These are phyloP conservation scores for Coryphaenoides rupestris DNA, from an alignment of 2,113 vertebrate species.

Conservation along the genomic window DNA sequence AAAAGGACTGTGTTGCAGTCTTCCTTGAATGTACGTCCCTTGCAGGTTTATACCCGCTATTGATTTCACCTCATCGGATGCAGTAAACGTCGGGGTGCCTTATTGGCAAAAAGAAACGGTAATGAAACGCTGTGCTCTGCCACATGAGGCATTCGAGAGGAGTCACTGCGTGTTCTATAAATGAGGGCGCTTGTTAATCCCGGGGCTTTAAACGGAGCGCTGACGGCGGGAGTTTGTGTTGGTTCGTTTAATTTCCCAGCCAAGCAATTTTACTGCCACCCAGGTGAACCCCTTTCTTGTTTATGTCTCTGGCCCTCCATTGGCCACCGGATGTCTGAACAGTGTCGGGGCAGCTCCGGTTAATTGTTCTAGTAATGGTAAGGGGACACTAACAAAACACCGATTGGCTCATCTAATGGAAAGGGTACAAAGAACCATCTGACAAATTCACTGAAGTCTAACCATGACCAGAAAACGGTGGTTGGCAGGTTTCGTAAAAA, in stretches of 20 bases:
- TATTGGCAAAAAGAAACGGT: background rate
- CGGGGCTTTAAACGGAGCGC: background rate
- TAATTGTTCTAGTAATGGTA: too few relatives aligned
- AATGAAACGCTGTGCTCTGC: background rate
- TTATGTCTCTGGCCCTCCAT: conserved; percentile 29
- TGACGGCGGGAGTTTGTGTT: background rate
- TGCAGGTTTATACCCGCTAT: background rate
- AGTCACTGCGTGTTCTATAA: background rate
- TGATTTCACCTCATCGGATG: conserved; percentile 6
- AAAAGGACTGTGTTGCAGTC: background rate
- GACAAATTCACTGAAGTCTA: too few relatives aligned
- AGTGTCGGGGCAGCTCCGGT: too few relatives aligned
- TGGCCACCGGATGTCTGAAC: conserved; percentile 2
- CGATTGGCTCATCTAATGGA: background rate
- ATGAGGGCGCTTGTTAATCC: conserved; percentile 2
- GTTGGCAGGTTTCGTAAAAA: too few relatives aligned
- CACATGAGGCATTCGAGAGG: background rate
- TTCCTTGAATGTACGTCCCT: background rate
- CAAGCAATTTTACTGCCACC: background rate
- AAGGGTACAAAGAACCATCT: too few relatives aligned
- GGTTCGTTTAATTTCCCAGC: conserved; percentile 19
- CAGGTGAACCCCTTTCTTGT: conserved; percentile 23
- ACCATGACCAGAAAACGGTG: too few relatives aligned
- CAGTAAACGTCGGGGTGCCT: background rate
- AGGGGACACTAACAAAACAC: too few relatives aligned